These are phyloP conservation scores for Trichoplax adhaerens DNA, from an alignment of 37 sponge, comb jelly and placozoan genomes.

Conservation along the genomic window DNA sequence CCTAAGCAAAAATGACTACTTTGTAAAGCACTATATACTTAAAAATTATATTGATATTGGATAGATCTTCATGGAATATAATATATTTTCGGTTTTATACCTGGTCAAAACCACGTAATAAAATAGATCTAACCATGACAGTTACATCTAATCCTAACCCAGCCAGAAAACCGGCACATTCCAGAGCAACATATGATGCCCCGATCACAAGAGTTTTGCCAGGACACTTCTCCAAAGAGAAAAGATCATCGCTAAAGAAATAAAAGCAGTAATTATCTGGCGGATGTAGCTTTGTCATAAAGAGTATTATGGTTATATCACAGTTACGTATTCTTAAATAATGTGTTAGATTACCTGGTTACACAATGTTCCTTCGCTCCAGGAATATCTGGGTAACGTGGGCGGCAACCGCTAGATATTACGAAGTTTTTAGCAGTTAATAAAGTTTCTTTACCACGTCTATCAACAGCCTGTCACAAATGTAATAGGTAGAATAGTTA, in stretches of 20 bases:
- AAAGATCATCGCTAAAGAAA: conserved; percentile 78
- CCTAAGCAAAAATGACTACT: conserved; percentile 21
- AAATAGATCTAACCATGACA: conserved; percentile 86
- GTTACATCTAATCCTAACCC: conserved; percentile 76
- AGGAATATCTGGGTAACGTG: conserved; percentile 83
- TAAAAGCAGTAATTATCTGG: not conserved
- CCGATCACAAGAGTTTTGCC: conserved; percentile 92
- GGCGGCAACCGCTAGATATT: conserved; percentile 80
- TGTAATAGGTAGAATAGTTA: conserved; percentile 1
- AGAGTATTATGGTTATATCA: not conserved
- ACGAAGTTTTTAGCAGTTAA: conserved; percentile 64
- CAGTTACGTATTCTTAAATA: not conserved
- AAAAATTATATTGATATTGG: not conserved
- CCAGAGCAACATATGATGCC: conserved; percentile 95
- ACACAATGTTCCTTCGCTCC: conserved; percentile 85
- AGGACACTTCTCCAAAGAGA: conserved; percentile 63
- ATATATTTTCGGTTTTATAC: conserved; percentile 17
- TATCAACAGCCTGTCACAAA: conserved; percentile 51
- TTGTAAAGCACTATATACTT: conserved; percentile 2
- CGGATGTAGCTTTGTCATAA: not conserved
- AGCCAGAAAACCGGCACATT: conserved; percentile 95
- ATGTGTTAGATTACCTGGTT: conserved; percentile 22
- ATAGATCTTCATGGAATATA: not conserved
- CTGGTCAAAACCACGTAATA: conserved; percentile 93
- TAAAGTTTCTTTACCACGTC: conserved; percentile 42